Percentiles rank a stretch among this genome's conserved stretches.
Evolutionary conservation across 2,797 vertebrate species (phyloP).

Genomic region (Morelia viridis): DNA sequence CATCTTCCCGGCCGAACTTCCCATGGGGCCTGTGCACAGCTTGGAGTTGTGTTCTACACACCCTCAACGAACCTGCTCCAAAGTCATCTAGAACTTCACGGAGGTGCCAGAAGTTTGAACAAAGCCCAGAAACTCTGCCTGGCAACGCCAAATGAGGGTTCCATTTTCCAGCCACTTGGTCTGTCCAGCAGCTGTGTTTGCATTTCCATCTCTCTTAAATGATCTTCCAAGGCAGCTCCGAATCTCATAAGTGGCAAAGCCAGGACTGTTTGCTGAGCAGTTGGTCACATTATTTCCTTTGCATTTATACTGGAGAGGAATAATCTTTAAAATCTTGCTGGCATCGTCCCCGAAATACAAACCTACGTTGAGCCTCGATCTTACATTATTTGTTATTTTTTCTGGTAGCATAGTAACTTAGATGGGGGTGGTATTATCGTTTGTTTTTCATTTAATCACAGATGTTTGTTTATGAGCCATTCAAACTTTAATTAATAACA

Average conservation of each 20-base stretch:
- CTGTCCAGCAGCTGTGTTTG: neutral
- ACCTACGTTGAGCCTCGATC: neutral
- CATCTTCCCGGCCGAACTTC: neutral
- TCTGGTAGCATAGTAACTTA: neutral
- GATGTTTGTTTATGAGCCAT: neutral
- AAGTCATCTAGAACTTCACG: neutral
- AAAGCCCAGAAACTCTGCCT: neutral
- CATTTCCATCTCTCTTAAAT: neutral
- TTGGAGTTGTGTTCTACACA: neutral
- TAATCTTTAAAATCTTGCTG: neutral
- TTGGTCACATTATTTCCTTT: neutral
- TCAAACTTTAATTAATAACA: neutral
- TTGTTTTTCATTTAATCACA: neutral
- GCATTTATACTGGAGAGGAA: neutral
- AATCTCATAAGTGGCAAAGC: neutral
- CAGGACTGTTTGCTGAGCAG: neutral
- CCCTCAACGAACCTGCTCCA: neutral
- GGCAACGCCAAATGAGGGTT: neutral
- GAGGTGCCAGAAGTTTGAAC: neutral
- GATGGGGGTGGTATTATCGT: neutral
- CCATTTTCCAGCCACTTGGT: neutral
- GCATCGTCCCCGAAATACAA: neutral
- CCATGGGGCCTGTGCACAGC: neutral
- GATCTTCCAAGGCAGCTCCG: neutral
- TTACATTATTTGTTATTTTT: neutral